These are phyloP conservation scores for Entomobrya proxima DNA, from an alignment of 2,888 invertebrate species.

Conservation along the genomic window DNA sequence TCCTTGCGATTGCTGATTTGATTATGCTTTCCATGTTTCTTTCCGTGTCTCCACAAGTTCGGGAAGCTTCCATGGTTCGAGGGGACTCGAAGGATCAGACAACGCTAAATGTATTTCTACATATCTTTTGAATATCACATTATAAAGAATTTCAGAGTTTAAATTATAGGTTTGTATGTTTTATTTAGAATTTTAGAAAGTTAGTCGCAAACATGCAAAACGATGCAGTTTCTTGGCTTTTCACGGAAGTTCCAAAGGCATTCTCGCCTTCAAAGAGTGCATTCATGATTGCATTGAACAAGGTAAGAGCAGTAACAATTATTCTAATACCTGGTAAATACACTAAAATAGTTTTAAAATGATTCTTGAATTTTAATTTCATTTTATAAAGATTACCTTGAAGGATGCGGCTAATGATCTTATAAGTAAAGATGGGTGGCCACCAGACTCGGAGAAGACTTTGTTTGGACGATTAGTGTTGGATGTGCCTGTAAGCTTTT, in stretches of 20 bases:
- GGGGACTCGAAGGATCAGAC: slow-evolving; percentile 77
- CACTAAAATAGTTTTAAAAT: neutral
- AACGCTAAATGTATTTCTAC: slow-evolving; percentile 64
- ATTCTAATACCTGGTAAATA: neutral
- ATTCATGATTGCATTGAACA: slow-evolving; percentile 87
- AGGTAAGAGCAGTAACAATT: slow-evolving; percentile 78
- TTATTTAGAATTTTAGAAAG: slow-evolving; percentile 78
- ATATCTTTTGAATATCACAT: neutral
- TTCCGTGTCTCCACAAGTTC: slow-evolving; percentile 85
- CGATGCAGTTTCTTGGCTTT: slow-evolving; percentile 92
- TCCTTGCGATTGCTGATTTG: slow-evolving; percentile 89
- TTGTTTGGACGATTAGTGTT: slow-evolving; percentile 87
- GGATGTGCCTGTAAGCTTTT: slow-evolving; percentile 79
- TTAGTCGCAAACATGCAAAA: slow-evolving; percentile 84
- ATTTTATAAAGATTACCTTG: slow-evolving; percentile 80
- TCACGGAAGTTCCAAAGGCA: slow-evolving; percentile 86
- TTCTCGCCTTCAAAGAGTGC: slow-evolving; percentile 86
- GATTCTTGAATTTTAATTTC: slow-evolving; percentile 63
- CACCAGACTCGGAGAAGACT: slow-evolving; percentile 91
- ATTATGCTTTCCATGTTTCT: slow-evolving; percentile 90
- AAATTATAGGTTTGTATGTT: neutral
- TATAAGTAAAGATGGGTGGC: slow-evolving; percentile 85
- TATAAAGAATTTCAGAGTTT: neutral
- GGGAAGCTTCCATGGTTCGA: slow-evolving; percentile 82
- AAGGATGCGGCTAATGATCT: slow-evolving; percentile 80